These are phyloP conservation scores for Petaurus breviceps DNA, from an alignment of 2,113 vertebrate genomes.

Conservation along the genomic window DNA sequence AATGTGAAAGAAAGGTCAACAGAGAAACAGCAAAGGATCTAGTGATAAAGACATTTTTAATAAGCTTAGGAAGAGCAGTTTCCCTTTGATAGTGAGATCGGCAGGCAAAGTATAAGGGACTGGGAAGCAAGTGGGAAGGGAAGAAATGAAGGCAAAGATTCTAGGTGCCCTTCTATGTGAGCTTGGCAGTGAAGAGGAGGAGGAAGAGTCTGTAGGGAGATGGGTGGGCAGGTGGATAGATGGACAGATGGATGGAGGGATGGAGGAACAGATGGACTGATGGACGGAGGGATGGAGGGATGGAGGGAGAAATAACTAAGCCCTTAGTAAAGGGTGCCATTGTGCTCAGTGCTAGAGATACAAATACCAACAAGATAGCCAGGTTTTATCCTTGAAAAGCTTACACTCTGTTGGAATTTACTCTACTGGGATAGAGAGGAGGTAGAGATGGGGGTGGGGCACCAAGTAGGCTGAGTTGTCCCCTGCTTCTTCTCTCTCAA, in stretches of 20 bases:
- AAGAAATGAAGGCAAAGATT: neutral
- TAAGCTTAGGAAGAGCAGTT: neutral
- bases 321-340: neutral
- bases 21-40: neutral
- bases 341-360: no score
- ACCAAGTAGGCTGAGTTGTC: neutral
- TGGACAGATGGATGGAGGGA: neutral
- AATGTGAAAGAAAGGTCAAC: neutral
- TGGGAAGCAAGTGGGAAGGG: neutral
- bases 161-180: neutral
- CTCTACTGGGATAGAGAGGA: neutral
- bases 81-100: no score
- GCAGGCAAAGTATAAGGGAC: no score
- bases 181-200: neutral
- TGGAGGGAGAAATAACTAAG: neutral
- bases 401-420: neutral
- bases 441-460: neutral
- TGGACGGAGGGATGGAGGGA: neutral
- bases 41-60: neutral
- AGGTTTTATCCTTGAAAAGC: neutral
- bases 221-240: neutral
- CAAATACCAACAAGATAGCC: no score
- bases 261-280: neutral
- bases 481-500: neutral
- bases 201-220: neutral